A percentile compares a stretch with the other conserved stretches of the same genome.
phyloP scores from a whole-genome alignment of 1,140 invertebrate genomes.

The Plectrocnemia conspersa region DNA sequence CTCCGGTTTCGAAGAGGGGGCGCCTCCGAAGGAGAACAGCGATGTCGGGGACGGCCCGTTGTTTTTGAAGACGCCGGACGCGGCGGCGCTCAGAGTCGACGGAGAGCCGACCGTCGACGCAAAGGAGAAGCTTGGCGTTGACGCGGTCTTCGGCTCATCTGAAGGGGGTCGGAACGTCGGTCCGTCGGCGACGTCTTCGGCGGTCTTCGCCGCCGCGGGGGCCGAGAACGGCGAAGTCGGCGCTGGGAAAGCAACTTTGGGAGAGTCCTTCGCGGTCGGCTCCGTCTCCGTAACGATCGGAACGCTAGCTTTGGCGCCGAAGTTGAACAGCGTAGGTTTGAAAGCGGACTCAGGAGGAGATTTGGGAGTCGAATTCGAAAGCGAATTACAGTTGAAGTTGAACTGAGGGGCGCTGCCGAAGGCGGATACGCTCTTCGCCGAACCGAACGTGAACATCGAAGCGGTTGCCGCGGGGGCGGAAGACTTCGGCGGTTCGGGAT shows the following conservation, averaged over 20 bases:
- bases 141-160: conserved; percentile 6
- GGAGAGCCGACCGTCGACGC: not conserved
- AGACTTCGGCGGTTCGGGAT: not conserved
- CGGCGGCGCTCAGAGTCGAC: not conserved
- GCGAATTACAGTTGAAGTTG: not conserved
- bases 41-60: conserved; percentile 2
- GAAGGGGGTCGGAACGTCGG: not conserved
- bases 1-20: not conserved
- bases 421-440: not conserved
- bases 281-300: not conserved
- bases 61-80: conserved; percentile 12
- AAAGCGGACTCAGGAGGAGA: not conserved
- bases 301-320: not conserved
- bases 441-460: conserved; percentile 10
- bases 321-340: conserved; percentile 6
- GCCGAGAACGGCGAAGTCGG: not conserved
- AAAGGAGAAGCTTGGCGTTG: not conserved
- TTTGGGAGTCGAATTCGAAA: not conserved
- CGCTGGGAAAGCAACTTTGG: not conserved
- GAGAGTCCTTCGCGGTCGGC: not conserved
- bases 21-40: conserved; percentile 25
- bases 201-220: not conserved
- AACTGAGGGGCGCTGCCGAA: not conserved
- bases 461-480: conserved; percentile 21
- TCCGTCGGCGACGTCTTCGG: not conserved